These are phyloP conservation scores for Pogona vitticeps DNA, from an alignment of 2,113 vertebrate genomes.

Conservation along the genomic window DNA sequence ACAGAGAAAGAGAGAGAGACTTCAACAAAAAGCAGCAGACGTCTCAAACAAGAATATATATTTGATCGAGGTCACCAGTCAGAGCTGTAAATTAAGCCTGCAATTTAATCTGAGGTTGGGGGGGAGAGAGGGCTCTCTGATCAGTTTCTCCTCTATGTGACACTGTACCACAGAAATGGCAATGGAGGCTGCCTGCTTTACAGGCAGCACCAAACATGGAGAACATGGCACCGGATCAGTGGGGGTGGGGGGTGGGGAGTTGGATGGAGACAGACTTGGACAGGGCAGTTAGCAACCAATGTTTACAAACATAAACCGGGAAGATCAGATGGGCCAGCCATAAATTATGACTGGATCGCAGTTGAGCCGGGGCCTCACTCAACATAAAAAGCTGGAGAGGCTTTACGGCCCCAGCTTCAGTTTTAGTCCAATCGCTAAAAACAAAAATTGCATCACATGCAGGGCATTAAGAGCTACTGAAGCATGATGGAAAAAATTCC, in stretches of 20 bases:
- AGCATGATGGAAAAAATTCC: constrained; percentile 41
- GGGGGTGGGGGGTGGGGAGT: constrained; percentile 27
- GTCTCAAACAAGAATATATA: not conserved
- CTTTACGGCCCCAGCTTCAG: not conserved
- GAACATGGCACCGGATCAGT: constrained; percentile 70
- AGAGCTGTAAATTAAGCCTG: constrained; percentile 51
- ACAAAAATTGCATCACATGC: constrained; percentile 34
- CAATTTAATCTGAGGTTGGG: constrained; percentile 61
- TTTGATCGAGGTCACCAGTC: constrained; percentile 9
- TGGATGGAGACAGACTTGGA: constrained; percentile 62
- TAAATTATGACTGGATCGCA: constrained; percentile 66
- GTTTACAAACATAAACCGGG: constrained; percentile 85
- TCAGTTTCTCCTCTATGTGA: constrained; percentile 60
- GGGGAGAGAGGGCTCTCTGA: constrained; percentile 27
- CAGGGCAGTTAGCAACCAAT: constrained; percentile 76
- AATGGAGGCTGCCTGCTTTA: constrained; percentile 45
- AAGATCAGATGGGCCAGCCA: constrained; percentile 66
- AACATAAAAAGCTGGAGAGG: constrained; percentile 49
- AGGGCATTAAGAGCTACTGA: not conserved
- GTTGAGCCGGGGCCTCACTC: constrained; percentile 40
- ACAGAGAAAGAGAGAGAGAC: too few species aligned
- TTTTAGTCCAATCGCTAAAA: not conserved
- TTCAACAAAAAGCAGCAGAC: not conserved
- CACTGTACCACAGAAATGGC: constrained; percentile 54
- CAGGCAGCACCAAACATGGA: constrained; percentile 84